A percentile compares a stretch with the other conserved stretches of the same genome.
These are phyloP conservation scores for Misgurnus anguillicaudatus DNA, from an alignment of 2,113 vertebrate genomes.

Conservation along the genomic window DNA sequence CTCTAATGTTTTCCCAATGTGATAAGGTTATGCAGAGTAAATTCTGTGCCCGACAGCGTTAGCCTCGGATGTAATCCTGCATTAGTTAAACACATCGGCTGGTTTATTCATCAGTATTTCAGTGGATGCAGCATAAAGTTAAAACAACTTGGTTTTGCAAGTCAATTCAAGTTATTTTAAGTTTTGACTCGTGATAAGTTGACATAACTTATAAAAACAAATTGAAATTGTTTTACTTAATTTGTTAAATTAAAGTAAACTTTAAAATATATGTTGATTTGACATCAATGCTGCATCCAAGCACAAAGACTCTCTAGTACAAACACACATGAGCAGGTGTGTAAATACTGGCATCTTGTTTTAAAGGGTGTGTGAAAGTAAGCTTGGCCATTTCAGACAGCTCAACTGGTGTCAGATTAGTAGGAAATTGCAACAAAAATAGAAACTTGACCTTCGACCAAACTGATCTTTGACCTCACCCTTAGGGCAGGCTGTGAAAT, in stretches of 20 bases:
- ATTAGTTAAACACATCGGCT: neutral
- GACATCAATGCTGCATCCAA: neutral
- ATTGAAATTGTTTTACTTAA: no score
- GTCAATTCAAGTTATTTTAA: no score
- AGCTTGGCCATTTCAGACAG: neutral
- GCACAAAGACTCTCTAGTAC: neutral
- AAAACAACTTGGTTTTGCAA: no score
- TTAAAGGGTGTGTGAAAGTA: neutral
- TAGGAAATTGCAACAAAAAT: neutral
- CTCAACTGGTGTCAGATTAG: neutral
- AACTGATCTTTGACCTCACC: neutral
- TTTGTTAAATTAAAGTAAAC: no score
- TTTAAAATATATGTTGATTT: no score
- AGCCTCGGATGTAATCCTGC: neutral
- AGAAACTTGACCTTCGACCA: neutral
- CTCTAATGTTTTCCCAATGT: neutral
- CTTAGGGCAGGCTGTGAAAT: neutral
- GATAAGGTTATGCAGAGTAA: neutral
- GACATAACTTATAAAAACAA: no score
- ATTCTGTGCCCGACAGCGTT: neutral
- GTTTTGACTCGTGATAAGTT: no score
- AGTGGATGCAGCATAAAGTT: neutral
- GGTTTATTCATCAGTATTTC: conserved; percentile 5
- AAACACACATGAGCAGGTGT: neutral
- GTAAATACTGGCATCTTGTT: neutral